Base-by-base conservation (phyloP, 2,888 invertebrate genomes). In the Germaria angustata region DNA sequence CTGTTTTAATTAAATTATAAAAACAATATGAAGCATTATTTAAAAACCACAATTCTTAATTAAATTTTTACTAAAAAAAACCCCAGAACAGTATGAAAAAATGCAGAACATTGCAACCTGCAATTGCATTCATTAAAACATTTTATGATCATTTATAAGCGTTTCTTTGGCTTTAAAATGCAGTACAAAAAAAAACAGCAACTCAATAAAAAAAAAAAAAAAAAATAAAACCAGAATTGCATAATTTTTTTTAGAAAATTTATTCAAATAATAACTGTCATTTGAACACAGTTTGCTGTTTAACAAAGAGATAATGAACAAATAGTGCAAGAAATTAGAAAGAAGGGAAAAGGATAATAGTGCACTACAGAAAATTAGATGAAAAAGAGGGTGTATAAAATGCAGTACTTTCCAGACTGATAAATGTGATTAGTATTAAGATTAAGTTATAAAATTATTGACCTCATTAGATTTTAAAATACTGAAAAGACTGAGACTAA, bases 41-140 rank as follows among this genome's bases (percentile, higher is more conserved):
- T 82, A 66, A 69, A 78, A 79, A 79, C 79, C 82, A 71, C 82
- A 82, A 79, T 82, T 82, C 79, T 82, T 82, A 82, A 82, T 82
- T 82, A 82, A 82, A 59, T 72, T 79, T 79, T 17, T 41, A n/a
- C 17, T 57, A 28, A 73, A 65, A 77, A 49, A 68, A 53, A 41
- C 11, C 13, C 13, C 41, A 28, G 1, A 59, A 17, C 46, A 61
- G 2, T 49, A 15, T 13, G n/a, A 44, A 63, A 53, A 63, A 71
- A 59, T 32, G 53, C 24, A 53, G 28, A 51, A 28, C 51, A 55
- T 46, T 53, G 59, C 61, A 44, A 77, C 59, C 69, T 68, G 72
- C 55, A 55, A 41, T 28, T 41, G 44, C 36, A 61, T 57, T 53
- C 49, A 34, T 61, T 61, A 32, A 68, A 49, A 44, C 55, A 68